These are phyloP conservation scores for Mamestra configurata DNA, from an alignment of 1,140 invertebrate species.

Conservation along the genomic window DNA sequence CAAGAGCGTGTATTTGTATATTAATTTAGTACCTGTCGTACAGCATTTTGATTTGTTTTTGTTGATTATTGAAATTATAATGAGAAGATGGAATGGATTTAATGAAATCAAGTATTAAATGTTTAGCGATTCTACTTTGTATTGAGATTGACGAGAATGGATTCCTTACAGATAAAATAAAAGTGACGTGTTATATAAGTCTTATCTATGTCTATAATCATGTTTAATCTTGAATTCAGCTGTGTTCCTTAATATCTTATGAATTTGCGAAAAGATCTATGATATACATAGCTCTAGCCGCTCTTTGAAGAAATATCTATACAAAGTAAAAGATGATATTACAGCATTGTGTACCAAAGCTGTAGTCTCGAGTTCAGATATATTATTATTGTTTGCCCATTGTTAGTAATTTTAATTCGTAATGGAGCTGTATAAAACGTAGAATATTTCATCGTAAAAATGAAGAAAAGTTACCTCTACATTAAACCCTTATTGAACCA, in stretches of 20 bases:
- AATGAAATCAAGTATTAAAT: conserved; percentile 22
- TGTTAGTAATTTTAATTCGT: conserved; percentile 15
- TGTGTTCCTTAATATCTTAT: background rate
- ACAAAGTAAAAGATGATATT: too few species aligned
- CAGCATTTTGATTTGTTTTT: conserved; percentile 44
- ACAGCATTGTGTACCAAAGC: background rate
- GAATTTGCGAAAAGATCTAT: background rate
- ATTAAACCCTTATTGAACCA: conserved; percentile 7
- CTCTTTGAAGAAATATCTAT: background rate
- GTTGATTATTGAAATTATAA: conserved; percentile 43
- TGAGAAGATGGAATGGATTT: background rate
- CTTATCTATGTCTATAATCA: background rate
- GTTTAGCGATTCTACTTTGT: conserved; percentile 10
- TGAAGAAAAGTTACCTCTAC: conserved; percentile 6
- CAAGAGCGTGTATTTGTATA: conserved; percentile 43
- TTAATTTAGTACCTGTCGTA: conserved; percentile 49
- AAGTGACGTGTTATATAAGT: background rate
- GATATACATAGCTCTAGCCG: background rate
- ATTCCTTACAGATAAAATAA: background rate
- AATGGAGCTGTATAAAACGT: conserved; percentile 25
- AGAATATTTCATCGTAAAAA: background rate
- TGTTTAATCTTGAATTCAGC: conserved; percentile 15
- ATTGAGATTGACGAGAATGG: background rate
- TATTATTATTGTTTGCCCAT: conserved; percentile 7
- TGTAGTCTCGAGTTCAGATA: conserved; percentile 21